These are phyloP conservation scores for Alauda arvensis DNA, from an alignment of 2,797 vertebrate genomes.

Conservation along the genomic window DNA sequence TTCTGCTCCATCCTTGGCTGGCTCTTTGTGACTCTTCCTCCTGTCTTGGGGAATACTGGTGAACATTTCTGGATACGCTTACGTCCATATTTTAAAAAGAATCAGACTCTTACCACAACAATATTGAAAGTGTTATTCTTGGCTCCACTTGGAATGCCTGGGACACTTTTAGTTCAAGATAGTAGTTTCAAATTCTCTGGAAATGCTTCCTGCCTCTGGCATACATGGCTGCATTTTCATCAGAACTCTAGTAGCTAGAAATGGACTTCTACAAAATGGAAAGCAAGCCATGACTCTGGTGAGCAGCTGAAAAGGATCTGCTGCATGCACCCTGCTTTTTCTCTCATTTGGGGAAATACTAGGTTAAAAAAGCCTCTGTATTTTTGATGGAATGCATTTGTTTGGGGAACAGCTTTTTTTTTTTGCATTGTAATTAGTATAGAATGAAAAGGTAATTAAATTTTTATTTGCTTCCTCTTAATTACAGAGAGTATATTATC, in stretches of 20 bases:
- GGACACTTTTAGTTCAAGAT: neutral
- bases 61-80: neutral
- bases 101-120: neutral
- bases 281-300: neutral
- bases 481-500: constrained; percentile 10
- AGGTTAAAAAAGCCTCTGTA: neutral
- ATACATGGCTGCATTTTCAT: neutral
- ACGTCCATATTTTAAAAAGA: neutral
- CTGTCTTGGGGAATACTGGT: neutral
- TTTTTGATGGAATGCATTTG: neutral
- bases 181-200: neutral
- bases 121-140: constrained; percentile 10
- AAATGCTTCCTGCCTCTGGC: neutral
- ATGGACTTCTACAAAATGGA: neutral
- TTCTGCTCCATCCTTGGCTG: neutral
- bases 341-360: neutral
- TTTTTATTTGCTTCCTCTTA: constrained; percentile 3
- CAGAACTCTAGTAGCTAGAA: neutral
- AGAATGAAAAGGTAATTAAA: constrained; percentile 10
- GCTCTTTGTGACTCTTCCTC: neutral
- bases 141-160: neutral
- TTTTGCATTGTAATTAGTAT: neutral
- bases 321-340: neutral
- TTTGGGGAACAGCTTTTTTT: neutral
- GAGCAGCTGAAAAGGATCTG: constrained; percentile 11